Evolutionary conservation across 2,888 invertebrate species (phyloP), one percentile per base, ranked within the genome.

Genomic region (Plebejus argus): DNA sequence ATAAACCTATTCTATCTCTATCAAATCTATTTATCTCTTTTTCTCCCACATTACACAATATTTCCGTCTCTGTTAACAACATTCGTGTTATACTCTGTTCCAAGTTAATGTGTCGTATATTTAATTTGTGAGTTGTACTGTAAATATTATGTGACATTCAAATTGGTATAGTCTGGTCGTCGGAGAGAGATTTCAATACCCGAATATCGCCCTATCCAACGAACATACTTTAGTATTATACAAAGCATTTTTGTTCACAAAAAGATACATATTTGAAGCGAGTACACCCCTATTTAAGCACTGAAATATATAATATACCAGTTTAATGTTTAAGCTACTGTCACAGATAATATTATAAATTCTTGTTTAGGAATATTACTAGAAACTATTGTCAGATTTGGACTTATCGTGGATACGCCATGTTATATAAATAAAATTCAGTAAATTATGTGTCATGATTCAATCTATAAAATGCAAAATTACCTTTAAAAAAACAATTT

Each of bases 281-380:
- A 39, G 35, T 39, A 39, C 2, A 39, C 39, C 39, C n/a, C 10
- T 71, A 4, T 39, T 45, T 5, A 0, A 39, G 39, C 6, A 72
- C 23, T 23, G 45, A 72, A 72, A 72, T 18, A 39, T 33, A 72
- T 49, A 45, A 10, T 6, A 20, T 45, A 45, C 45, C 72, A 49
- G 72, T 49, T 23, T 61, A 58, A 58, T 20, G 61, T 66, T 66
- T 53, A 18, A 23, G 70, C 74, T 66, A 70, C 20, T 53, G 76
- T 70, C 77, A 78, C 76, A 79, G 74, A 76, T 74, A 76, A 77
- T 45, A 45, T 12, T 12, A 45, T 77, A 76, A 78, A 76, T 79
- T 75, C 76, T 71, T 23, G 74, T 74, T 74, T 45, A 74, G 74
- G 53, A 74, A 74, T 74, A 74, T 49, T 18, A 23, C 49, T 74